Percentiles rank a stretch among this genome's conserved stretches.
These are phyloP conservation scores for Carassius gibelio DNA, from an alignment of 2,113 vertebrate genomes.

Conservation along the genomic window DNA sequence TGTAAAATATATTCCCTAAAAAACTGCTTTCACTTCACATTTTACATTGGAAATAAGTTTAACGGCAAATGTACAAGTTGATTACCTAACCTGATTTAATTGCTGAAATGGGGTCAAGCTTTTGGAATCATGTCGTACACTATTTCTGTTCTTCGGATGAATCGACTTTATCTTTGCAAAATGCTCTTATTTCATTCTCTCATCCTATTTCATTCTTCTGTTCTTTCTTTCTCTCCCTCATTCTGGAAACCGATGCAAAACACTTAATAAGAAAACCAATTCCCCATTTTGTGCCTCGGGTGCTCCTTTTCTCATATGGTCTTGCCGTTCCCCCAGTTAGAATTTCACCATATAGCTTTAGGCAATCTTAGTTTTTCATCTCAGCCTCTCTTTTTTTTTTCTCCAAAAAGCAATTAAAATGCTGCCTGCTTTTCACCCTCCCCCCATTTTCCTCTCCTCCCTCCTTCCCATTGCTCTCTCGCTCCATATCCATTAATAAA, in stretches of 20 bases:
- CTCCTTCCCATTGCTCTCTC: slow-evolving; percentile 60
- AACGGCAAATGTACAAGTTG: neutral
- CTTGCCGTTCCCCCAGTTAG: slow-evolving; percentile 87
- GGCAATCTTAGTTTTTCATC: slow-evolving; percentile 86
- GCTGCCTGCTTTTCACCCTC: slow-evolving; percentile 77
- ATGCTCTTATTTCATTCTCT: slow-evolving; percentile 61
- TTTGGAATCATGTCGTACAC: slow-evolving; percentile 45
- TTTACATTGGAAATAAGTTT: slow-evolving; percentile 12
- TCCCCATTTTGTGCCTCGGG: slow-evolving; percentile 79
- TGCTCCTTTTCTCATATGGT: slow-evolving; percentile 84
- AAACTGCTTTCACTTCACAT: neutral
- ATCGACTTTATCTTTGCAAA: slow-evolving; percentile 57
- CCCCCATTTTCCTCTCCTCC: slow-evolving; percentile 50
- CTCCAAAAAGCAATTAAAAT: slow-evolving; percentile 84
- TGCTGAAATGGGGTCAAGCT: slow-evolving; percentile 50
- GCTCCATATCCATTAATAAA: slow-evolving; percentile 63
- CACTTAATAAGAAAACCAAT: slow-evolving; percentile 86
- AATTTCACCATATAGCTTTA: slow-evolving; percentile 84
- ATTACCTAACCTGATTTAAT: slow-evolving; percentile 53
- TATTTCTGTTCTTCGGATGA: slow-evolving; percentile 53
- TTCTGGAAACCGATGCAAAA: slow-evolving; percentile 87
- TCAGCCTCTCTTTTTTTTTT: slow-evolving; percentile 75
- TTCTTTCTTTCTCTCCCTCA: slow-evolving; percentile 73
- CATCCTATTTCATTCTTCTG: slow-evolving; percentile 58
- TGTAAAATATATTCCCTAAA: neutral